Evolutionary conservation across 2,797 vertebrate species (phyloP), one percentile per base, ranked within the genome.

Genomic region (Epinephelus malabaricus): DNA sequence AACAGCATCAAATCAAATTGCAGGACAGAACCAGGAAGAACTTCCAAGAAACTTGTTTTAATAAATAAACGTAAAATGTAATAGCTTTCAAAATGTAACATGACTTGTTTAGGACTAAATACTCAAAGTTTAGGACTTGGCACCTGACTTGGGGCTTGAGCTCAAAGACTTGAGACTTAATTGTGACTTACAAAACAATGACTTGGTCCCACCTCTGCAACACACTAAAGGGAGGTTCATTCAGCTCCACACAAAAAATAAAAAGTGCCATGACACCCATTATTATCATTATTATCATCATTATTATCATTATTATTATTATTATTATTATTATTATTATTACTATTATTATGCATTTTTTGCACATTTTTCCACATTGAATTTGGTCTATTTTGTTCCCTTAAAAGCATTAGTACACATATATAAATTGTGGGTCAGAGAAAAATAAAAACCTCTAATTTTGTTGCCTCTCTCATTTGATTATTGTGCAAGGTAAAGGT

Each of bases 261-360:
- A 58, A 76, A 76, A 30, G 30, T 75, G 71, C 65, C 76, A 80
- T 83, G 60, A 71, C 59, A 71, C 58, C 17, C 34, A 61, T 53
- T 12, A 53, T 59, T 51, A 50, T 51, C 49, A 17, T 13, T 54
- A 27, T n/a, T 34, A 14, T 67, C 46, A 50, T 51, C 45, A 19
- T 11, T 54, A 27, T 67, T 51, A 50, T 51, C 45, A 19, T 11
- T 50, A 27, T 19, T 34, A 14, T 67, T 51, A 50, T 34, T 43
- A 61, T 53, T 12, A 47, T 59, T 51, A 50, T 40, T 54, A 19
- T 11, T 54, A 27, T n/a, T 43, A 61, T 53, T 12, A 47, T 54
- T 51, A 50, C 40, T 54, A 19, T 11, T 54, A 27, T n/a, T 43
- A 14, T 67, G 69, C 19, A 51, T 43, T 76, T 63, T 75, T 51